Evolutionary conservation across 37 sponge, comb jelly and placozoan species (phyloP), one percentile per base, ranked within the genome.

Genomic region (Petrosia ficiformis): DNA sequence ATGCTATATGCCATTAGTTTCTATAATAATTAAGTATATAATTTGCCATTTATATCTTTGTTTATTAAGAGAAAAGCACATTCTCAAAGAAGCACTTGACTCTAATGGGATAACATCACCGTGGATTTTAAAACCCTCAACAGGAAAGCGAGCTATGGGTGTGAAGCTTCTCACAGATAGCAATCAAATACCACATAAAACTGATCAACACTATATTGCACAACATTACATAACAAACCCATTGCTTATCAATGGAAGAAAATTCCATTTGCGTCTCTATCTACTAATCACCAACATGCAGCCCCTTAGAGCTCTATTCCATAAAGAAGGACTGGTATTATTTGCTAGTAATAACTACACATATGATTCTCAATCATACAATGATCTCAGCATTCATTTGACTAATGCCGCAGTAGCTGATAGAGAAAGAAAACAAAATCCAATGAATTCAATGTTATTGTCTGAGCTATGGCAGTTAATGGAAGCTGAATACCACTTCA

Each of bases 381-480:
- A 37, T 0, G 81, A 89, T 41, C 42, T 84, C 44, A 76, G 64
- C 3, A 71, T 86, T 2, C 94, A 94, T 40, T 64, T 94, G 41
- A 94, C 94, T n/a, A 94, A 94, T 73, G 90, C 94, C 1, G 94
- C 94, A 30, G 84, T 89, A 3, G 94, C 94, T 63, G 94, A 94
- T 38, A 86, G 94, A 65, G 72, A 66, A 39, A 48, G 76, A 39
- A 80, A 39, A 33, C 76, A 86, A 39, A 79, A 77, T 38, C 42
- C 28, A 2, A 37, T 37, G 41, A 94, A 94, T 60, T 89, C 90
- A 3, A 81, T 89, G 82, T 81, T 94, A 4, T 80, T 94, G 30
- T 77, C 87, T 16, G 82, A 86, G 30, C 80, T 89, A 65, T 86
- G 90, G 87, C 24, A 44, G 29, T 1, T 73, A 1, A 34, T 94